A percentile compares a stretch with the other conserved stretches of the same genome.
These are phyloP conservation scores for Palythoa caribaeorum DNA, from an alignment of 92 coral and sea anemone genomes.

Conservation along the genomic window DNA sequence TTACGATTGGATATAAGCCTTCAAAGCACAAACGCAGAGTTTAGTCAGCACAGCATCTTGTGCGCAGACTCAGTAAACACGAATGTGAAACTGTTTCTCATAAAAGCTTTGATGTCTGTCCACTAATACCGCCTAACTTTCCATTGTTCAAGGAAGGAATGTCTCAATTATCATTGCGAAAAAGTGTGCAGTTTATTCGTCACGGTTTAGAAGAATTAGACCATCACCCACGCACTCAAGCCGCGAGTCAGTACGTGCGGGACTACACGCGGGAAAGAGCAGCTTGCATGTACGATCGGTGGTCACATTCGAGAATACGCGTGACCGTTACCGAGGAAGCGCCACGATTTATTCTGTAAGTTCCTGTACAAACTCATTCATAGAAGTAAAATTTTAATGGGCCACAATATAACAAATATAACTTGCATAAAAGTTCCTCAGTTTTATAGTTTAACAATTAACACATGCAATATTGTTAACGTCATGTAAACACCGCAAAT, in stretches of 20 bases:
- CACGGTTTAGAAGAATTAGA: conserved; percentile 25
- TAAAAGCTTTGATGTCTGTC: not conserved
- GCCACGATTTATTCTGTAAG: conserved; percentile 36
- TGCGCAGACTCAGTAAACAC: too few species aligned
- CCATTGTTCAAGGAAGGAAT: not conserved
- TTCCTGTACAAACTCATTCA: not conserved
- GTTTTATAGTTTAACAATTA: too few species aligned
- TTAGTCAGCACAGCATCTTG: too few species aligned
- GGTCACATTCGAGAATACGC: conserved; percentile 30
- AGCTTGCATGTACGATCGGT: not conserved
- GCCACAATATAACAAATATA: too few species aligned
- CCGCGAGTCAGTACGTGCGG: conserved; percentile 27
- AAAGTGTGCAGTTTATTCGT: conserved; percentile 21
- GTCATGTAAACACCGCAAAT: too few species aligned
- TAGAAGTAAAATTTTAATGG: too few species aligned
- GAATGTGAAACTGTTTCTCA: too few species aligned
- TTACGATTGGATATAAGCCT: too few species aligned
- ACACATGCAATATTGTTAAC: too few species aligned
- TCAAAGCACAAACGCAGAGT: too few species aligned
- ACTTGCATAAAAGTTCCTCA: too few species aligned
- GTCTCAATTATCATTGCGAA: conserved; percentile 30
- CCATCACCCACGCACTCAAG: conserved; percentile 39
- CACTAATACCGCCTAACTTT: not conserved
- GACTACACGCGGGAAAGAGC: conserved; percentile 40
- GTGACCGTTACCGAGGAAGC: conserved; percentile 35